Base-by-base conservation (phyloP, 2,888 invertebrate genomes). In the Drosophila basisetae region DNA sequence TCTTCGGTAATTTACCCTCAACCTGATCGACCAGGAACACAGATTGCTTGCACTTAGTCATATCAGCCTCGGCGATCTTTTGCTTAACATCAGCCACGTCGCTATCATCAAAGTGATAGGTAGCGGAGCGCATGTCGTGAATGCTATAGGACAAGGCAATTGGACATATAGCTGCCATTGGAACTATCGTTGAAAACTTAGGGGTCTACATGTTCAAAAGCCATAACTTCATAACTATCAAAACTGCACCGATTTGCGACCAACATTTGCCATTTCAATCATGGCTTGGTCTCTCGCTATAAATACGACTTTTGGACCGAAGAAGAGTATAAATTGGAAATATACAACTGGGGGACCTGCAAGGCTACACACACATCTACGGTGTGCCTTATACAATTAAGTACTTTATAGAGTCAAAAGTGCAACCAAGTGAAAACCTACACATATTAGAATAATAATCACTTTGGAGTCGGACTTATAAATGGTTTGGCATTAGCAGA, bases 11-110 rank as follows among this genome's bases (percentile, higher is more conserved):
- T 4, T 53, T 53, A n/a, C 59, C 70, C 63, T 92, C 92, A 30
- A 92, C 68, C 68, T 92, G 92, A 82, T 92, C 92, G 1, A 91
- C 91, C 58, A 92, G 61, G 61, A 96, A 92, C 5, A 94, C 94
- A 75, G 95, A 94, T 1, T 92, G 91, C 13, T 87, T 71, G n/a
- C 94, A 93, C 18, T 93, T 93, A 2, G 84, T 59, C 54, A 84
- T 75, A 10, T 94, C 90, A 56, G 94, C 91, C 13, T 91, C 86
- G n/a, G 93, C 91, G 3, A 95, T 95, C 81, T 94, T 94, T 1
- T 90, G 78, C 61, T 94, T 94, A 81, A 96, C 95, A 13, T 93
- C 94, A 0, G 91, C 85, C 22, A 96, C 96, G 84, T 96, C 96
- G 4, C 86, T 90, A 80, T 95, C 95, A 63, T 92, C 91, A 43